Percentiles rank a stretch among this genome's conserved stretches.
phyloP scores from a whole-genome alignment of 2,888 invertebrate species.

The Ptychoptera albimana region DNA sequence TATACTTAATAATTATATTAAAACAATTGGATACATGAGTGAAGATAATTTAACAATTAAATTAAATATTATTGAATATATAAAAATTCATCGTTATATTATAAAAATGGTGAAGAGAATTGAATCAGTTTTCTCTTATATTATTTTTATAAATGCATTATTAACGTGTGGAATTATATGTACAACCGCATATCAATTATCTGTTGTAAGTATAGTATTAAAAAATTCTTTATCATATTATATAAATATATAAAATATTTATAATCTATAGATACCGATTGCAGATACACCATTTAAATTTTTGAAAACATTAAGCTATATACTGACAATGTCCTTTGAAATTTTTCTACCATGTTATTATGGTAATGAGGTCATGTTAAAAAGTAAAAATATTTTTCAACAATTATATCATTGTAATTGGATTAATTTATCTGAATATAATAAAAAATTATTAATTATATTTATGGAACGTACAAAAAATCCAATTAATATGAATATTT shows the following conservation, averaged over 20 bases:
- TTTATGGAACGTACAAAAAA: constrained; percentile 21
- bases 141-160: too few relatives aligned
- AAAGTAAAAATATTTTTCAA: constrained; percentile 15
- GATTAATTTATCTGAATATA: constrained; percentile 15
- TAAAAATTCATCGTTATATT: too few relatives aligned
- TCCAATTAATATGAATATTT: constrained; percentile 17
- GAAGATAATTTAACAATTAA: too few relatives aligned
- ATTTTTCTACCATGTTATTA: constrained; percentile 24
- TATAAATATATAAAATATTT: too few relatives aligned
- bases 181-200: constrained; percentile 1
- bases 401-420: constrained; percentile 20
- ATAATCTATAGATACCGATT: too few relatives aligned
- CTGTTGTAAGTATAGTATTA: neutral
- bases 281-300: too few relatives aligned
- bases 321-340: constrained; percentile 17
- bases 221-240: too few relatives aligned
- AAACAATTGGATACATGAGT: too few relatives aligned
- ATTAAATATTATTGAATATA: too few relatives aligned
- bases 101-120: too few relatives aligned
- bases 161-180: neutral
- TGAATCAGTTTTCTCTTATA: too few relatives aligned
- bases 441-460: constrained; percentile 16
- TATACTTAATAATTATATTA: too few relatives aligned
- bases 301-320: neutral
- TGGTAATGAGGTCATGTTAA: constrained; percentile 19